Percentiles rank a stretch among this genome's conserved stretches.
These are phyloP conservation scores for Acanthis flammea DNA, from an alignment of 2,797 vertebrate genomes.

Conservation along the genomic window DNA sequence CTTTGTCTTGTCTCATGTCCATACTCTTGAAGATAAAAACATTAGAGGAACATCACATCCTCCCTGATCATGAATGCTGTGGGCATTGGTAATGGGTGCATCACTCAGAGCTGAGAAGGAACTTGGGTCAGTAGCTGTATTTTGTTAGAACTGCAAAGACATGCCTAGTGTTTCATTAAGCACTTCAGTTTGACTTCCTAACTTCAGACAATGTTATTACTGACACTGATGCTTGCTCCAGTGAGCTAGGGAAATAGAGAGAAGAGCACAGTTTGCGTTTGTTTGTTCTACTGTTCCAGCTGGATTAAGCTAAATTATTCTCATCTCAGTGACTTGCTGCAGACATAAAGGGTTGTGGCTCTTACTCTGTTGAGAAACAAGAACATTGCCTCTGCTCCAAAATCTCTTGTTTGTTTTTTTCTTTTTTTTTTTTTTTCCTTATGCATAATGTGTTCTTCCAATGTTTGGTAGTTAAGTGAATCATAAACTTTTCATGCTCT, in stretches of 20 bases:
- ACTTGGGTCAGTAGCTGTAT: not conserved
- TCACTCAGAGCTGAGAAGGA: not conserved
- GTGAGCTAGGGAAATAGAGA: not conserved
- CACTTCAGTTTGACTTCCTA: not conserved
- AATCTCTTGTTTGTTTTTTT: not conserved
- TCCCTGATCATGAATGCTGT: not conserved
- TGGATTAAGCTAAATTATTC: conserved; percentile 14
- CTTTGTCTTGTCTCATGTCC: not conserved
- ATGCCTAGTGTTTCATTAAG: not conserved
- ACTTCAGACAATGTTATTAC: not conserved
- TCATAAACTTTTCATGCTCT: conserved; percentile 36
- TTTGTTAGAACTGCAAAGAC: not conserved
- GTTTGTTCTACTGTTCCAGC: conserved; percentile 5
- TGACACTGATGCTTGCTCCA: not conserved
- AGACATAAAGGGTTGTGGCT: not conserved
- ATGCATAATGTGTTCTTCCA: not conserved
- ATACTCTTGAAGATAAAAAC: not conserved
- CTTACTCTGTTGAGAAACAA: not conserved
- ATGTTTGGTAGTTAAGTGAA: not conserved
- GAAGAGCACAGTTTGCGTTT: accelerated
- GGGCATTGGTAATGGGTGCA: not conserved
- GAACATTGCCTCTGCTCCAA: not conserved
- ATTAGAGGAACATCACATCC: not conserved
- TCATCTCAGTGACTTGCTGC: not conserved
- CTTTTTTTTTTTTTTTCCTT: not conserved